A percentile compares a stretch with the other conserved stretches of the same genome.
Conservation (phyloP, 2,113 vertebrate genomes). For the Hippoglossus stenolepis region DNA sequence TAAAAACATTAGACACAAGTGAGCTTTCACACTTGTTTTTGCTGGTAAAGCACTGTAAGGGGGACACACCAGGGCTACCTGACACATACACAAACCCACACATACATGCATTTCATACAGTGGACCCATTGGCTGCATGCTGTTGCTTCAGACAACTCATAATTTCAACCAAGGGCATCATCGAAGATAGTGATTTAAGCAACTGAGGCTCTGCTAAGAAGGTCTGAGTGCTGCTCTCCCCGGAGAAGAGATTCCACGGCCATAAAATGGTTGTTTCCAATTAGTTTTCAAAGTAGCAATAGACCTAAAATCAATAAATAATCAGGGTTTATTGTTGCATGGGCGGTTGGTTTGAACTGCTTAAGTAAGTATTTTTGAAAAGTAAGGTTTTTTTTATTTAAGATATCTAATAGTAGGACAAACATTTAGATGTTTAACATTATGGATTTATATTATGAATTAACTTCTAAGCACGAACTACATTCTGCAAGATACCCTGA, state of each 20-base stretch:
- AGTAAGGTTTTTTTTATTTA: no score
- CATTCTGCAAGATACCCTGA: neutral
- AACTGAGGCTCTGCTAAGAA: slow-evolving; percentile 27
- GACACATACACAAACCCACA: slow-evolving; percentile 37
- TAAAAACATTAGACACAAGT: slow-evolving; percentile 77
- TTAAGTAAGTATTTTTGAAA: neutral
- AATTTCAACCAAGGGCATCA: slow-evolving; percentile 54
- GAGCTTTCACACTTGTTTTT: slow-evolving; percentile 41
- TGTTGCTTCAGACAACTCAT: slow-evolving; percentile 53
- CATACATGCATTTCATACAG: slow-evolving; percentile 19
- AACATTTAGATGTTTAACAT: no score
- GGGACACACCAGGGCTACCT: slow-evolving; percentile 15
- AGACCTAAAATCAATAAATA: slow-evolving; percentile 69
- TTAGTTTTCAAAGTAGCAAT: slow-evolving; percentile 53
- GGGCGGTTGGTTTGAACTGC: slow-evolving; percentile 26
- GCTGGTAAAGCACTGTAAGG: slow-evolving; percentile 9
- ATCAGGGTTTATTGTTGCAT: slow-evolving; percentile 51
- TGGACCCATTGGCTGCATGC: slow-evolving; percentile 24
- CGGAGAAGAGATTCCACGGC: slow-evolving; percentile 58
- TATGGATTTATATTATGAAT: no score
- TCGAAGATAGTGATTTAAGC: slow-evolving; percentile 58
- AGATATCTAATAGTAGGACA: no score
- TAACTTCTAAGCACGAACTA: neutral
- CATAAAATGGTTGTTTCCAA: slow-evolving; percentile 46
- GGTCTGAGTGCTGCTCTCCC: slow-evolving; percentile 45